These are phyloP conservation scores for Dastarcus helophoroides DNA, from an alignment of 2,888 invertebrate genomes.

Conservation along the genomic window DNA sequence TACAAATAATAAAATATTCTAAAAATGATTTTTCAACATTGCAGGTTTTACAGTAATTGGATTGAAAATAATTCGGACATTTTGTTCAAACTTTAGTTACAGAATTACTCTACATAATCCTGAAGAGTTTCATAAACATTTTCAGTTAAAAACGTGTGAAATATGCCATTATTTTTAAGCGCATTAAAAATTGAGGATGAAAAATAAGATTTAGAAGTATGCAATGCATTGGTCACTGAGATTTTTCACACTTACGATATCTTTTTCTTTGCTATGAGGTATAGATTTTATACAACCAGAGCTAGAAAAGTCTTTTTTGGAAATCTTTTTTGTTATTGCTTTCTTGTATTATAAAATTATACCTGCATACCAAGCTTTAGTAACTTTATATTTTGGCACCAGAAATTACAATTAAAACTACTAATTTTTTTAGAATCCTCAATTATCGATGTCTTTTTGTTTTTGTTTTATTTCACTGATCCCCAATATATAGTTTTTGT, in stretches of 20 bases:
- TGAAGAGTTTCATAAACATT: too few species aligned
- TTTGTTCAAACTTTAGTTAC: too few species aligned
- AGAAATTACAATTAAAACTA: conserved; percentile 31
- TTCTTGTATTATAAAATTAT: conserved; percentile 20
- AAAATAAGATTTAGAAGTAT: too few species aligned
- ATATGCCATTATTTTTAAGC: too few species aligned
- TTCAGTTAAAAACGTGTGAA: too few species aligned
- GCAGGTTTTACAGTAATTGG: too few species aligned
- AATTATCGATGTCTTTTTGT: conserved; percentile 37
- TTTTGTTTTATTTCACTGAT: conserved; percentile 32
- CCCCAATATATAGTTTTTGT: conserved; percentile 30
- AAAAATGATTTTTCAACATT: too few species aligned
- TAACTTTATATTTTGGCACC: conserved; percentile 38
- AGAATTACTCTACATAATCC: too few species aligned
- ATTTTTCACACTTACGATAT: conserved; percentile 7
- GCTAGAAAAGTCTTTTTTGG: conserved; percentile 7
- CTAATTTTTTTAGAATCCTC: conserved; percentile 34
- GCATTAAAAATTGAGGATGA: too few species aligned
- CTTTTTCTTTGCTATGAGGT: conserved; percentile 23
- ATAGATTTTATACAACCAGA: conserved; percentile 17
- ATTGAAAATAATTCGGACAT: too few species aligned
- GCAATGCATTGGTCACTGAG: conserved; percentile 23
- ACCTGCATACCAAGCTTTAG: conserved; percentile 27
- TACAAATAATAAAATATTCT: too few species aligned
- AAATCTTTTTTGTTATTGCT: conserved; percentile 20